Conservation (phyloP, 2,113 vertebrate species). For the Salvelinus fontinalis region DNA sequence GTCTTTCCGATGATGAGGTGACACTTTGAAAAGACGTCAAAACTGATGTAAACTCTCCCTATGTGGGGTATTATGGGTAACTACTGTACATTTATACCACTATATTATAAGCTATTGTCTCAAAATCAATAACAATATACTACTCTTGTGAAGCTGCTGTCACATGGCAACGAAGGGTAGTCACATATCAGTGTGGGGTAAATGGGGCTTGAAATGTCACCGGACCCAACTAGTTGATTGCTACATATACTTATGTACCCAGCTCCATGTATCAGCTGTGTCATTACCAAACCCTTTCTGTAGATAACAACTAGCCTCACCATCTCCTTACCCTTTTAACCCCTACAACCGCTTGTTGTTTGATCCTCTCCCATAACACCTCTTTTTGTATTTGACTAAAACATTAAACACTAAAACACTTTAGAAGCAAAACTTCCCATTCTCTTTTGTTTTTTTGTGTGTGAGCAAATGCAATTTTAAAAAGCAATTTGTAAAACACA, state of each 20-base stretch:
- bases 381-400: background rate
- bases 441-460: background rate
- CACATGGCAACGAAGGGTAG: background rate
- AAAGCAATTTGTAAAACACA: too few relatives aligned
- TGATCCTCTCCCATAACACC: background rate
- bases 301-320: background rate
- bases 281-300: background rate
- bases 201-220: background rate
- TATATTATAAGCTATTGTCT: background rate
- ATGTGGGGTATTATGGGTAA: background rate
- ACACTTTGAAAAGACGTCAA: background rate
- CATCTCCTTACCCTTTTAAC: background rate
- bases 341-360: background rate
- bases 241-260: background rate
- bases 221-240: background rate
- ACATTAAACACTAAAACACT: background rate
- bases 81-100: background rate
- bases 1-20: background rate
- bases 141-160: too few relatives aligned
- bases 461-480: background rate
- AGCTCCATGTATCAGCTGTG: background rate
- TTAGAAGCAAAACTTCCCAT: background rate
- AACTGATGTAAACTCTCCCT: background rate
- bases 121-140: background rate
- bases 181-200: slow-evolving; percentile 4